Base-by-base conservation (phyloP, 2,797 vertebrate species). In the Chiroxiphia lanceolata region DNA sequence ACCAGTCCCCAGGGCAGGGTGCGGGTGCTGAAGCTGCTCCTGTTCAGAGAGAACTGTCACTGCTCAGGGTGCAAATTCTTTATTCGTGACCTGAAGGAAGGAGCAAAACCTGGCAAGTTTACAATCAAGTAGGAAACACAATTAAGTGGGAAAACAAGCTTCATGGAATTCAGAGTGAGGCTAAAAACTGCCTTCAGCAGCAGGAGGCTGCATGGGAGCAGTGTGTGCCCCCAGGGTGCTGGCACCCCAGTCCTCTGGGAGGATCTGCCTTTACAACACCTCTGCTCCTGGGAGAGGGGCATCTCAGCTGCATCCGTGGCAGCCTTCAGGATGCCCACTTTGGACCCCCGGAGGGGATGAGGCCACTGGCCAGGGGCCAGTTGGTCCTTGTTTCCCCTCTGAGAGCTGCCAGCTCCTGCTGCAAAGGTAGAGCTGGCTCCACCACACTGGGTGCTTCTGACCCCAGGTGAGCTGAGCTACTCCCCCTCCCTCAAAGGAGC, bases 221-320 rank as follows among this genome's bases (percentile, higher is more conserved):
- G 67, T 0, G 1, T 1, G 31, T 27, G 53, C 13, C 65, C 68
- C 25, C 0, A 0, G 50, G 82, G 26, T 1, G 0, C n/a, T 29
- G 61, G 36, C 51, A 45, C 11, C 5, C 72, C 80, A 78, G 2
- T 51, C 9, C 0, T 34, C 38, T 5, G 20, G 8, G 61, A 38
- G 29, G 21, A 34, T 75, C 17, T 26, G 22, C 51, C 65, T 74
- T 75, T 65, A 40, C 31, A n/a, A 15, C 56, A 33, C n/a, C 56
- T 27, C 72, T 63, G 68, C 26, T 81, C 51, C 53, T 0, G 5
- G 59, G 50, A 64, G 5, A 86, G 31, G 22, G 19, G 15, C 80
- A 78, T 7, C 72, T 72, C 38, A 44, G 27, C 29, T 33, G 16
- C 23, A 40, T 3, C 64, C 61, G 12, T 3, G 0, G n/a, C 78